Conservation (phyloP, 2,888 invertebrate species). For the Cryptophagus acutangulus region DNA sequence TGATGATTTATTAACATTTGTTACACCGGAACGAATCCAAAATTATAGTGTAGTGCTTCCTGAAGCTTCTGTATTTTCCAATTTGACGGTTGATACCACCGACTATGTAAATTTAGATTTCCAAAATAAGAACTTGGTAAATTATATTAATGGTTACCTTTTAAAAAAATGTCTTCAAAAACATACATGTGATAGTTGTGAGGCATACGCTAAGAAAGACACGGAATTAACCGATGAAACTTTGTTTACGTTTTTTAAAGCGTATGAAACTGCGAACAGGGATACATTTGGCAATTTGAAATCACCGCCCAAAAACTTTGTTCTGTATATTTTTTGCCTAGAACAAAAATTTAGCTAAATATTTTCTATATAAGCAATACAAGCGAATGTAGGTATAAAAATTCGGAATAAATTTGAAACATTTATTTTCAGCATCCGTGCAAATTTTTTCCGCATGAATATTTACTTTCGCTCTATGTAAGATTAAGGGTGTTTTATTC, state of each 20-base stretch:
- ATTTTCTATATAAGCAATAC: neutral
- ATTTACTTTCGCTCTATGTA: neutral
- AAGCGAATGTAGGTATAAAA: neutral
- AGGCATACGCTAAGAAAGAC: neutral
- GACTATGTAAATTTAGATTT: slow-evolving; percentile 6
- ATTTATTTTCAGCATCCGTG: neutral
- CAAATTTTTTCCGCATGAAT: neutral
- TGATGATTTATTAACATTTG: slow-evolving; percentile 3
- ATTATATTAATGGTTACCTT: slow-evolving; percentile 7
- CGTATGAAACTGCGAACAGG: no score
- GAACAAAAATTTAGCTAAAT: neutral
- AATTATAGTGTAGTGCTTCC: neutral
- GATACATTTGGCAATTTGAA: neutral
- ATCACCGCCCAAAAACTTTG: neutral
- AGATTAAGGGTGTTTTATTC: no score
- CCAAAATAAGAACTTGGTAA: neutral
- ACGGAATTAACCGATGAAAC: neutral
- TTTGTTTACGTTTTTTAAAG: neutral
- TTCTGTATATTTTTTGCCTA: neutral
- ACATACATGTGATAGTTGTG: slow-evolving; percentile 7
- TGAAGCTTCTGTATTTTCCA: neutral
- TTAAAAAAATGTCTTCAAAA: slow-evolving; percentile 8
- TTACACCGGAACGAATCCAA: slow-evolving; percentile 4
- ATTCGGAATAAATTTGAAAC: neutral
- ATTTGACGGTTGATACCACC: neutral